Evolutionary conservation across 2,797 vertebrate genomes (phyloP).

Genomic region (Parambassis ranga): DNA sequence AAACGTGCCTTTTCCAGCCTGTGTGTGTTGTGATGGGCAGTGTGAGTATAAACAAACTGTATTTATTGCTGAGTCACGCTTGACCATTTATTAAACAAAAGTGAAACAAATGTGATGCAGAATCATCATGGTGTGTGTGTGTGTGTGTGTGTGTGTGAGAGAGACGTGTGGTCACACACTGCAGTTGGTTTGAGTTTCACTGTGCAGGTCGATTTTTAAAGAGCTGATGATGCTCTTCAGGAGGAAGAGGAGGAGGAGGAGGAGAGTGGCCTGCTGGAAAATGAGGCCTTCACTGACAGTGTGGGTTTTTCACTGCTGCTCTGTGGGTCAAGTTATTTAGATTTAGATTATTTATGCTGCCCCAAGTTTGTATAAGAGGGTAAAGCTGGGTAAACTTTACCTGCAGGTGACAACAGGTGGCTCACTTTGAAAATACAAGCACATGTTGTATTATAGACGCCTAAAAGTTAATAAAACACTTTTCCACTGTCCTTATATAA

Average conservation of each 20-base stretch:
- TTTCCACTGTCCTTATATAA: too few relatives aligned
- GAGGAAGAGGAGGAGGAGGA: not conserved
- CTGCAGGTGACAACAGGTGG: not conserved
- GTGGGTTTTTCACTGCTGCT: not conserved
- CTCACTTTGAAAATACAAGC: too few relatives aligned
- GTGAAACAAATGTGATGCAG: too few relatives aligned
- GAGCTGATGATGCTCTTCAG: conserved; percentile 24
- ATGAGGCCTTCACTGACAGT: not conserved
- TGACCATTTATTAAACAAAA: not conserved
- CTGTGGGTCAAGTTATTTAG: not conserved
- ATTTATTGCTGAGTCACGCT: not conserved
- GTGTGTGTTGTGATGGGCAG: not conserved
- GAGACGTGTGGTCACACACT: conserved; percentile 9
- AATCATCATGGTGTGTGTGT: not conserved
- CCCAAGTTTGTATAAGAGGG: not conserved
- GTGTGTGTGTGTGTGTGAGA: not conserved
- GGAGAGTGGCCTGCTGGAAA: not conserved
- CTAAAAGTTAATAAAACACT: too few relatives aligned
- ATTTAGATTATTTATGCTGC: not conserved
- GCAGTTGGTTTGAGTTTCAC: conserved; percentile 50
- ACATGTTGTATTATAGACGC: too few relatives aligned
- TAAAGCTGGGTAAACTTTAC: too few relatives aligned
- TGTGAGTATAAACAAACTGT: not conserved
- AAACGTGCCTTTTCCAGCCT: conserved; percentile 4
- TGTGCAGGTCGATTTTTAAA: not conserved